Base-by-base conservation (phyloP, 2,888 invertebrate species). In the Orchestes rusci region DNA sequence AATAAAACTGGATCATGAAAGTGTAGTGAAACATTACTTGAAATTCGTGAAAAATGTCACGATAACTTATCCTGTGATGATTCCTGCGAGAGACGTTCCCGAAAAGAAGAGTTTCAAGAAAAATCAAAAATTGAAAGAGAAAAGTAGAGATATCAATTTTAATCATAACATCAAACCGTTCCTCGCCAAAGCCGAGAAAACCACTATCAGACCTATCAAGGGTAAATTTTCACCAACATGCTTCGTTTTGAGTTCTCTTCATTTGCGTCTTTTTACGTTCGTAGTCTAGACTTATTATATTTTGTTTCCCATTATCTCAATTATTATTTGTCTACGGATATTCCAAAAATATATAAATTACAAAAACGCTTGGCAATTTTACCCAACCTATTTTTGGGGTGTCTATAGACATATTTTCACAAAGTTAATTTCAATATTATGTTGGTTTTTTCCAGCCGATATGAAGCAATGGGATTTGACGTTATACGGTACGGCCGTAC, bases 381-480 rank as follows among this genome's bases (percentile, higher is more conserved):
- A n/a, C n/a, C n/a, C n/a, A n/a, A n/a, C n/a, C n/a, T n/a, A n/a
- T n/a, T n/a, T n/a, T n/a, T n/a, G n/a, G n/a, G n/a, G n/a, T n/a
- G n/a, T n/a, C n/a, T n/a, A n/a, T n/a, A n/a, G n/a, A n/a, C n/a
- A n/a, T n/a, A n/a, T n/a, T n/a, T n/a, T n/a, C n/a, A n/a, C n/a
- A n/a, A n/a, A n/a, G n/a, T n/a, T n/a, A n/a, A n/a, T n/a, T n/a
- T n/a, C n/a, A n/a, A n/a, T n/a, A n/a, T n/a, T n/a, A n/a, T n/a
- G n/a, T n/a, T n/a, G n/a, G n/a, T n/a, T n/a, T n/a, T n/a, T n/a
- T n/a, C n/a, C n/a, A 66, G 63, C 63, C 58, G 77, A 79, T 59
- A 70, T 89, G 45, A 76, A 79, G 38, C 82, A 84, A 56, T 90
- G 89, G 89, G 81, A 84, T 66, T 68, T 89, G 60, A 81, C 85